These are phyloP conservation scores for Thera obeliscata DNA, from an alignment of 2,888 invertebrate genomes.

Conservation along the genomic window DNA sequence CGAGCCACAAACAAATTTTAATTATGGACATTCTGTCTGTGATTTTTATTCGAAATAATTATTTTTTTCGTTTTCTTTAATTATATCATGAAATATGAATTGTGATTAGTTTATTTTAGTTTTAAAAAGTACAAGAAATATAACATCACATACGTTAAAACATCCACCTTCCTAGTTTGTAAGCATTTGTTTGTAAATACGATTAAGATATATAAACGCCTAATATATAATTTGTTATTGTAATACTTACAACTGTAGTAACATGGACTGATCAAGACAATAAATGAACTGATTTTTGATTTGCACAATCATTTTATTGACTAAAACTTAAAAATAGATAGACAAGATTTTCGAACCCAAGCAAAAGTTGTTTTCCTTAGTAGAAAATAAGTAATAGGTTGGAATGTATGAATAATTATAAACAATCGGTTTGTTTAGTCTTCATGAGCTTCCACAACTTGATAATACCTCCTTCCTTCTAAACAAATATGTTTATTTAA, in stretches of 20 bases:
- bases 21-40: background rate
- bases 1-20: background rate
- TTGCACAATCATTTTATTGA: conserved; percentile 2
- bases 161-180: conserved; percentile 5
- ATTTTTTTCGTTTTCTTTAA: too few species aligned
- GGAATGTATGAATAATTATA: too few species aligned
- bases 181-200: conserved; percentile 16
- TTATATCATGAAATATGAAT: too few species aligned
- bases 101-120: too few species aligned
- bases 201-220: background rate
- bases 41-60: too few species aligned
- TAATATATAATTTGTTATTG: conserved; percentile 4
- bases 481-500: too few species aligned
- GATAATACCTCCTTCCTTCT: too few species aligned
- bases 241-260: background rate
- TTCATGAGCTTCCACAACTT: too few species aligned
- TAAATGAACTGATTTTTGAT: conserved; percentile 20
- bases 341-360: background rate
- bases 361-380: background rate
- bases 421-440: too few species aligned
- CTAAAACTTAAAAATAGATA: background rate
- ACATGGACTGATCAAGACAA: conserved; percentile 7
- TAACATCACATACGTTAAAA: conserved; percentile 14
- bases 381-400: too few species aligned
- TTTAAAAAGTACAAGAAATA: background rate